Conservation (phyloP, 30 jellyfish, hydroid and myxozoan species). For the Cassiopea andromeda region DNA sequence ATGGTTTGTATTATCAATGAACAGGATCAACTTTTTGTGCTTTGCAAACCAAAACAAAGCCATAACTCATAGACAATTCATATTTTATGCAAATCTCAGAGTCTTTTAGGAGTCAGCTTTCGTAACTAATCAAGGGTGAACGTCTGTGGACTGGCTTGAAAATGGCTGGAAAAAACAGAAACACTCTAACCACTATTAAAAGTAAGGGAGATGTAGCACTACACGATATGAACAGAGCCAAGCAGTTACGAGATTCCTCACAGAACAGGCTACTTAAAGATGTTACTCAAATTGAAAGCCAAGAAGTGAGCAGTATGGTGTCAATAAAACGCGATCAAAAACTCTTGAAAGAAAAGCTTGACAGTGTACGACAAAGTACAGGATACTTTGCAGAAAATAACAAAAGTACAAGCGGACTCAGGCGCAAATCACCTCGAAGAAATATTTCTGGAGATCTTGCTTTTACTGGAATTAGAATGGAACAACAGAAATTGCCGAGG, state of each 20-base stretch:
- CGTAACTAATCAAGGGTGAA: neutral
- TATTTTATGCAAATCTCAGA: neutral
- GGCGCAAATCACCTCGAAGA: neutral
- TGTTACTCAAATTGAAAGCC: conserved; percentile 46
- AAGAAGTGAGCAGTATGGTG: conserved; percentile 45
- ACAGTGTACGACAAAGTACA: conserved; percentile 36
- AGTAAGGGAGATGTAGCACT: conserved; percentile 31
- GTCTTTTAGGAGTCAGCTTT: neutral
- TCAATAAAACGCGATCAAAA: conserved; percentile 50
- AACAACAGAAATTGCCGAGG: neutral
- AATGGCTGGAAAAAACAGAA: conserved; percentile 7
- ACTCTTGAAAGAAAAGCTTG: conserved; percentile 39
- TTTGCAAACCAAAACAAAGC: conserved; percentile 12
- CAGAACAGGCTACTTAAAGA: conserved; percentile 32
- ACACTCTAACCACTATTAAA: neutral
- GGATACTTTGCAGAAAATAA: conserved; percentile 23
- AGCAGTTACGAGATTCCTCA: conserved; percentile 34
- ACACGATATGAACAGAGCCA: conserved; percentile 51
- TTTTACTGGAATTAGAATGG: neutral
- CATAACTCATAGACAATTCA: neutral
- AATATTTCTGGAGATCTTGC: neutral
- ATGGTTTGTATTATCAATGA: neutral
- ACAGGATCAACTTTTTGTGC: neutral
- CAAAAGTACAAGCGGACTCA: neutral
- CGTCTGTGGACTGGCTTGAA: neutral